A percentile compares a stretch with the other conserved stretches of the same genome.
These are phyloP conservation scores for Xanthia togata DNA, from an alignment of 2,888 invertebrate genomes.

Conservation along the genomic window DNA sequence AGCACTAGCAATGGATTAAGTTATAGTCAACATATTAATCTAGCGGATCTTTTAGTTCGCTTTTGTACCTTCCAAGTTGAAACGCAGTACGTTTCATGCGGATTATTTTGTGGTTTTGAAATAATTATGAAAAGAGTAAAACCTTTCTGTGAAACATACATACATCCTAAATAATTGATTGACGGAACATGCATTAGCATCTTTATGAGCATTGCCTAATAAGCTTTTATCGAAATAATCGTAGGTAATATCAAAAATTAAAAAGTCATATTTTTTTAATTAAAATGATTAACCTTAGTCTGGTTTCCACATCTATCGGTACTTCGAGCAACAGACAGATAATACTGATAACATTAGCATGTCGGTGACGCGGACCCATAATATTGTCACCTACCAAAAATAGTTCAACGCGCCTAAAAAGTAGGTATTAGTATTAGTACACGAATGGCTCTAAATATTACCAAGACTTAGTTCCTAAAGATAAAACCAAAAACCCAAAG, in stretches of 20 bases:
- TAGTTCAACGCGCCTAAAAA: background rate
- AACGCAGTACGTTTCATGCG: background rate
- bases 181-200: background rate
- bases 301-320: background rate
- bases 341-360: background rate
- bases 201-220: background rate
- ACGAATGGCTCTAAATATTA: background rate
- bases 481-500: constrained; percentile 15
- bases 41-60: constrained; percentile 18
- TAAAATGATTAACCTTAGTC: background rate
- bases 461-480: background rate
- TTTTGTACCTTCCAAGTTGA: constrained; percentile 9
- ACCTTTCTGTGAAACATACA: background rate
- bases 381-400: background rate
- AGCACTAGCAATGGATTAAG: constrained; percentile 54
- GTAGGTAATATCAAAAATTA: background rate
- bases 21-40: constrained; percentile 35
- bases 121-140: background rate
- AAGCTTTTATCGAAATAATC: too few relatives aligned
- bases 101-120: constrained; percentile 11
- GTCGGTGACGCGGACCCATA: background rate
- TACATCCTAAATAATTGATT: background rate
- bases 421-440: background rate
- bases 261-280: background rate
- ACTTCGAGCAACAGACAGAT: background rate